A percentile compares a stretch with the other conserved stretches of the same genome.
Evolutionary conservation across 2,113 vertebrate genomes (phyloP).

Genomic region (Isichthys henryi): DNA sequence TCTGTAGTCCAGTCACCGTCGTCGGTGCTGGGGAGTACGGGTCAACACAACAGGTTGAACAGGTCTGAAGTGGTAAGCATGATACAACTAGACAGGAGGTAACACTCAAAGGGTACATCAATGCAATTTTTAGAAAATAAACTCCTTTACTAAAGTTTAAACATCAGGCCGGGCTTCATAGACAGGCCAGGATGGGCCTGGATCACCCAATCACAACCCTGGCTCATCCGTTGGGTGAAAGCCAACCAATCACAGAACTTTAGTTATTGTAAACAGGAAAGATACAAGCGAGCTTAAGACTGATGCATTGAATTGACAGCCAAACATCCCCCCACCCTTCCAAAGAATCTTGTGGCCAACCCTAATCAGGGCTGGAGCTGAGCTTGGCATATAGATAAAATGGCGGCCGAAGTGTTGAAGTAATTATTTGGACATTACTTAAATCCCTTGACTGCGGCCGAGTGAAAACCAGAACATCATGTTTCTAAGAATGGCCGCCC

Average conservation of each 20-base stretch:
- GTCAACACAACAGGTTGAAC: not conserved
- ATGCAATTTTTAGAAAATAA: not conserved
- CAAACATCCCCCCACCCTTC: not conserved
- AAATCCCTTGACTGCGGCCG: not conserved
- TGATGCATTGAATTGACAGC: not conserved
- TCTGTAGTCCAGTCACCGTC: slow-evolving; percentile 81
- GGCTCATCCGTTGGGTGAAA: not conserved
- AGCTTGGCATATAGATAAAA: not conserved
- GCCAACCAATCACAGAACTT: not conserved
- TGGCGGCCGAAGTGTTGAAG: not conserved
- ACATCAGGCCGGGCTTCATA: not conserved
- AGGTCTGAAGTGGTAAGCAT: not conserved
- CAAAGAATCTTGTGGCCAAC: not conserved
- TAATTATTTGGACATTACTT: not conserved
- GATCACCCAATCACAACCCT: not conserved
- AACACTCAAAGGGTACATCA: not conserved
- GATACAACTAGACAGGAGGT: not conserved
- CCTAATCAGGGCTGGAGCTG: not conserved
- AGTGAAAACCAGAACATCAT: not conserved
- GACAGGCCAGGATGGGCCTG: not conserved
- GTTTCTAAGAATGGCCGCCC: not conserved
- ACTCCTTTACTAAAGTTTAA: not conserved
- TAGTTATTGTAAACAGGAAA: not conserved
- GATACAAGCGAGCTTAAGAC: not conserved
- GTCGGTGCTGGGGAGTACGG: slow-evolving; percentile 55